A percentile compares a stretch with the other conserved stretches of the same genome.
Conservation (phyloP, 1,140 invertebrate genomes). For the Batillaria attramentaria region DNA sequence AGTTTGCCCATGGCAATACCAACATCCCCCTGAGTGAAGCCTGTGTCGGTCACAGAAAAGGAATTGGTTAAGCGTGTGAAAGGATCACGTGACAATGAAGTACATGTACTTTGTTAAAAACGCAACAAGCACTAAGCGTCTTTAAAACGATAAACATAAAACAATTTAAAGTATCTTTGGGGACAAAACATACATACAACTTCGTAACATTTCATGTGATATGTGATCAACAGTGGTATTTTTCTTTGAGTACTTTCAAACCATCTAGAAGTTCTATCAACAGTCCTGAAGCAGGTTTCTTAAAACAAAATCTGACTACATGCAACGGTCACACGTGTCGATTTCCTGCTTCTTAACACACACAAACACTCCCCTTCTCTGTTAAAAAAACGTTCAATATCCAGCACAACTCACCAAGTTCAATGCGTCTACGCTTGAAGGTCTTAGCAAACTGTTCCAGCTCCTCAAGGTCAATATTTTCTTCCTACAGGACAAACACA, state of each 20-base stretch:
- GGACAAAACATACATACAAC: too few relatives aligned
- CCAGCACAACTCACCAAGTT: slow-evolving; percentile 82
- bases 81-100: background rate
- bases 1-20: slow-evolving; percentile 98
- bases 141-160: background rate
- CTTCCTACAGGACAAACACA: slow-evolving; percentile 60
- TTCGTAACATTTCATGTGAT: too few relatives aligned
- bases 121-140: background rate
- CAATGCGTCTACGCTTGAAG: slow-evolving; percentile 99
- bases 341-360: too few relatives aligned
- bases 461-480: slow-evolving; percentile 88
- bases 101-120: background rate
- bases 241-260: too few relatives aligned
- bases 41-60: slow-evolving; percentile 73
- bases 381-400: background rate
- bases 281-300: too few relatives aligned
- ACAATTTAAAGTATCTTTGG: too few relatives aligned
- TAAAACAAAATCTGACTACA: too few relatives aligned
- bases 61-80: background rate
- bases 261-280: too few relatives aligned
- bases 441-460: slow-evolving; percentile 99
- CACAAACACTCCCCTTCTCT: too few relatives aligned
- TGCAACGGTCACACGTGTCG: too few relatives aligned
- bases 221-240: too few relatives aligned
- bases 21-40: slow-evolving; percentile 99